A percentile compares a stretch with the other conserved stretches of the same genome.
Evolutionary conservation across 2,888 invertebrate species (phyloP).

Genomic region (Chouioia cunea): DNA sequence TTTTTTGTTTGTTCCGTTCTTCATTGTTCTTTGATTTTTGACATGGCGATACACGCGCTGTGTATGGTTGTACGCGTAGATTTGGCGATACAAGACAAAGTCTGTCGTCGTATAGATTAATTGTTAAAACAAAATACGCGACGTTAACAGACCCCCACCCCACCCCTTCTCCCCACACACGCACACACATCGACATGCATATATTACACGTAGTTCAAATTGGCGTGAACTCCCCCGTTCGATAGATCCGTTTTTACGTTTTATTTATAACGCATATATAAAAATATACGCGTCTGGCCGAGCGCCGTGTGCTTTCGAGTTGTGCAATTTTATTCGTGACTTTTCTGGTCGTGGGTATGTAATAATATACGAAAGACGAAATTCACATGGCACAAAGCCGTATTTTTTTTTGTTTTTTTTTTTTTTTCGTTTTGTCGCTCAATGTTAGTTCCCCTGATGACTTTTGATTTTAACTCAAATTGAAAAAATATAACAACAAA

Average conservation of each 20-base stretch:
- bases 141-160: too few species aligned
- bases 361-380: constrained; percentile 14
- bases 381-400: constrained; percentile 29
- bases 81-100: too few species aligned
- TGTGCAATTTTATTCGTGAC: not conserved
- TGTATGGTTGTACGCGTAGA: constrained; percentile 35
- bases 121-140: constrained; percentile 16
- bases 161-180: too few species aligned
- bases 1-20: constrained; percentile 13
- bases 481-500: too few species aligned
- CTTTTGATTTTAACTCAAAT: too few species aligned
- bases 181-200: not conserved
- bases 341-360: not conserved
- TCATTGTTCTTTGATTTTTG: not conserved
- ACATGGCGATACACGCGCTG: not conserved
- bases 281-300: too few species aligned
- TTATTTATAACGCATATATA: not conserved
- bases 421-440: constrained; percentile 9
- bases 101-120: constrained; percentile 5
- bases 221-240: constrained; percentile 46
- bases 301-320: constrained; percentile 4
- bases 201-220: constrained; percentile 23
- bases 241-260: constrained; percentile 31
- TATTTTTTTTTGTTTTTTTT: constrained; percentile 16
- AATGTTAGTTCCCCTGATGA: too few species aligned